These are phyloP conservation scores for Lithophane leautieri DNA, from an alignment of 2,888 invertebrate species.

Conservation along the genomic window DNA sequence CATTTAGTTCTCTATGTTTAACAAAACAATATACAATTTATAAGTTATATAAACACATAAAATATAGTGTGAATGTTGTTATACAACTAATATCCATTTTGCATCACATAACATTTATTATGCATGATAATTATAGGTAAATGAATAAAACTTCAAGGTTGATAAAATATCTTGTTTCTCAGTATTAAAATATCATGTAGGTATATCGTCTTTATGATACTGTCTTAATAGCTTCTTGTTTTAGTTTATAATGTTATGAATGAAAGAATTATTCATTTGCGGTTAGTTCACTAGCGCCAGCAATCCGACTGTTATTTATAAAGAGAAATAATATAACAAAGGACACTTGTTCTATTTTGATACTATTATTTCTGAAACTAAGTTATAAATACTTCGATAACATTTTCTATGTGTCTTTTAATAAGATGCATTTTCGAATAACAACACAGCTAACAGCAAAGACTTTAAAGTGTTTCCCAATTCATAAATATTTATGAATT, in stretches of 20 bases:
- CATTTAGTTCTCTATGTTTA: too few relatives aligned
- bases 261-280: constrained; percentile 41
- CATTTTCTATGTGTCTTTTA: not conserved
- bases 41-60: not conserved
- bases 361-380: constrained; percentile 4
- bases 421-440: not conserved
- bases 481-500: constrained; percentile 19
- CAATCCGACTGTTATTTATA: constrained; percentile 5
- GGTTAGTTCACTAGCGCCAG: constrained; percentile 28
- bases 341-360: constrained; percentile 3
- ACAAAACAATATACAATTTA: not conserved
- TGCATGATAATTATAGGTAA: constrained; percentile 8
- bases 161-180: constrained; percentile 18
- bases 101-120: constrained; percentile 8
- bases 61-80: constrained; percentile 12
- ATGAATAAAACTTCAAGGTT: constrained; percentile 32
- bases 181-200: not conserved
- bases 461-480: not conserved
- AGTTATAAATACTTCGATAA: not conserved
- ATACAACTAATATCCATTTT: constrained; percentile 17
- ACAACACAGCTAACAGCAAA: not conserved
- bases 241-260: constrained; percentile 42
- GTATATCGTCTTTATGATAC: constrained; percentile 15
- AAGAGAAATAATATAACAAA: constrained; percentile 42
- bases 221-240: constrained; percentile 21